A percentile compares a stretch with the other conserved stretches of the same genome.
Evolutionary conservation across 1,140 invertebrate genomes (phyloP).

Genomic region (Lepidurus packardi): DNA sequence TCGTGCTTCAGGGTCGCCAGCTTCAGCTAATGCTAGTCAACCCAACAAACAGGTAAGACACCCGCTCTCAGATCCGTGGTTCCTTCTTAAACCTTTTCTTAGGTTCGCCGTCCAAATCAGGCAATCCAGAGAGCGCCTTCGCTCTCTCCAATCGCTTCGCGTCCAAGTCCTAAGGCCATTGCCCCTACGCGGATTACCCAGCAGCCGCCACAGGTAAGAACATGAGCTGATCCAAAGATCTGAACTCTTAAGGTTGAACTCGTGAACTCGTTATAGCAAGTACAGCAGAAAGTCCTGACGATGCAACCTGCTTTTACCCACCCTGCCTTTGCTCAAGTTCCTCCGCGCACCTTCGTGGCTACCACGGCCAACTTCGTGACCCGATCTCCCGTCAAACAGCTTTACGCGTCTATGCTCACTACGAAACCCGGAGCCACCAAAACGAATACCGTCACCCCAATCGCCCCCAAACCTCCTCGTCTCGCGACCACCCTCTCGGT

Average conservation of each 20-base stretch:
- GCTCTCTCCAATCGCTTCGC: too few relatives aligned
- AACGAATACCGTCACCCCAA: not conserved
- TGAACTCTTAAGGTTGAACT: too few relatives aligned
- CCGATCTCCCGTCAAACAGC: not conserved
- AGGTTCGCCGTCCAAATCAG: not conserved
- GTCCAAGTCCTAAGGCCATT: too few relatives aligned
- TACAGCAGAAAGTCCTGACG: not conserved
- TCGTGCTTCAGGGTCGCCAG: not conserved
- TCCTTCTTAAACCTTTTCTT: not conserved
- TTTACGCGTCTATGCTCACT: not conserved
- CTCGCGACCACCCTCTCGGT: not conserved
- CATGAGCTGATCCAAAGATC: too few relatives aligned
- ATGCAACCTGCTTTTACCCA: not conserved
- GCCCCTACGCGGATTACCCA: too few relatives aligned
- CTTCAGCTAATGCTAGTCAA: not conserved
- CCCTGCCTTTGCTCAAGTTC: slow-evolving; percentile 13
- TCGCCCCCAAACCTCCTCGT: not conserved
- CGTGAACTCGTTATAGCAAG: not conserved
- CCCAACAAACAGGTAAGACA: not conserved
- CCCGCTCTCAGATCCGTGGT: not conserved
- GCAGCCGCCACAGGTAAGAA: too few relatives aligned
- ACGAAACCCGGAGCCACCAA: not conserved
- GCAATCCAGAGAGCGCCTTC: not conserved
- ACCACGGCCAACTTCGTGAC: not conserved
- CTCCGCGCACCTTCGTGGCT: not conserved